phyloP scores from a whole-genome alignment of 2,797 vertebrate species.

The Pipistrellus pipistrellus region DNA sequence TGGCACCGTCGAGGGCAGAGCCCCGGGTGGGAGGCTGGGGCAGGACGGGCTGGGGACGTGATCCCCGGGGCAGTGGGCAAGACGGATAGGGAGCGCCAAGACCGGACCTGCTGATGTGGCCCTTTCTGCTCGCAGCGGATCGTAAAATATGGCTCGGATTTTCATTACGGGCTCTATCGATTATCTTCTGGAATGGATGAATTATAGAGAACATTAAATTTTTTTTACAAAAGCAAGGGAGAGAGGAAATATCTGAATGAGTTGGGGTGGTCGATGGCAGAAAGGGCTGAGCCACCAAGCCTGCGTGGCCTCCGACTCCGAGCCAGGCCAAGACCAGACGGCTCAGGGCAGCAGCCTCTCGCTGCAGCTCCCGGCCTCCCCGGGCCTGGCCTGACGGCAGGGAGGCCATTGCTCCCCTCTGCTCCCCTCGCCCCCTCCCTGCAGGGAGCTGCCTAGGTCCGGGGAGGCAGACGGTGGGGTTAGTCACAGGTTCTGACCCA shows the following conservation, averaged over 20 bases:
- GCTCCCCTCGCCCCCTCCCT: neutral
- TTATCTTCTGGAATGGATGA: conserved; percentile 99
- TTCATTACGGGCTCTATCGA: conserved; percentile 99
- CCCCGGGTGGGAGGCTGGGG: conserved; percentile 22
- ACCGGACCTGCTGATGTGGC: conserved; percentile 96
- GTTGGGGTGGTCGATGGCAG: conserved; percentile 95
- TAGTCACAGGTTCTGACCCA: neutral
- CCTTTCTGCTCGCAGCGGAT: conserved; percentile 94
- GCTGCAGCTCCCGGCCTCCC: neutral
- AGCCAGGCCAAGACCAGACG: neutral
- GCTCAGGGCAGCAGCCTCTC: neutral
- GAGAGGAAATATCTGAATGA: conserved; percentile 99
- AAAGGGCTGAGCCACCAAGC: conserved; percentile 89
- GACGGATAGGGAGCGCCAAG: conserved; percentile 88
- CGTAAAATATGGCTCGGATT: conserved; percentile 99
- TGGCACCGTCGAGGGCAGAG: neutral
- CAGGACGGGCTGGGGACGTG: conserved; percentile 40
- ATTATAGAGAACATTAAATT: conserved; percentile 99
- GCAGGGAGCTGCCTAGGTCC: neutral
- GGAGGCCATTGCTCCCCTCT: no score
- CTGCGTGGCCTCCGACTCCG: conserved; percentile 60
- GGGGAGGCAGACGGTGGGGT: neutral
- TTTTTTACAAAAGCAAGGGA: conserved; percentile 89
- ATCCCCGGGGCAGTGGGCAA: conserved; percentile 73
- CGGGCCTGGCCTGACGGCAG: neutral